Evolutionary conservation across 2,797 vertebrate genomes (phyloP).

Genomic region (Pogonophryne albipinna): DNA sequence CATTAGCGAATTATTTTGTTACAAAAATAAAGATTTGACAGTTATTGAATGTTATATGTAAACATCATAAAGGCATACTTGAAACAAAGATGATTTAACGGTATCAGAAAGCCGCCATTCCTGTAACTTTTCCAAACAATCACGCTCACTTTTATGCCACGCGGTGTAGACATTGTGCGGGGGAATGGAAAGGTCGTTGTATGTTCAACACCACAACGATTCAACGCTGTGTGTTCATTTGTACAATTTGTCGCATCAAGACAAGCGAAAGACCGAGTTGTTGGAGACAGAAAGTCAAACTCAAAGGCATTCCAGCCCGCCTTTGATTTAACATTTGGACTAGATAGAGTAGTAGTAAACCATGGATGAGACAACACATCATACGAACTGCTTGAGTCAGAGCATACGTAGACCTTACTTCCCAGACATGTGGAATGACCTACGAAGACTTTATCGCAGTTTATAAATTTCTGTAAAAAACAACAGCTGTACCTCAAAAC

Average conservation of each 20-base stretch:
- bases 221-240: background rate
- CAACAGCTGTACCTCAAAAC: constrained; percentile 22
- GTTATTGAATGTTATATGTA: constrained; percentile 11
- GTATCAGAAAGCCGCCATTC: background rate
- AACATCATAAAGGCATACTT: constrained; percentile 15
- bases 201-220: background rate
- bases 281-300: constrained; percentile 4
- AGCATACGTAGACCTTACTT: constrained; percentile 2
- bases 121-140: background rate
- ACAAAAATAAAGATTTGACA: constrained; percentile 56
- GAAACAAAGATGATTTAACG: constrained; percentile 27
- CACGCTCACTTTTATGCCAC: background rate
- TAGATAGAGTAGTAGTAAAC: no score
- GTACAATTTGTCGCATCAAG: background rate
- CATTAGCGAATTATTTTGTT: constrained; percentile 21
- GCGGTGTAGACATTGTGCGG: no score
- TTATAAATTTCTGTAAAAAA: constrained; percentile 26
- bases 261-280: background rate
- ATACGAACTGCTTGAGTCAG: background rate
- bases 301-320: background rate
- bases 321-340: background rate
- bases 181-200: background rate
- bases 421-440: constrained; percentile 42
- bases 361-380: background rate
- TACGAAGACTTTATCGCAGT: constrained; percentile 27